A percentile compares a stretch with the other conserved stretches of the same genome.
These are phyloP conservation scores for Mercenaria mercenaria DNA, from an alignment of 1,140 invertebrate genomes.

Conservation along the genomic window DNA sequence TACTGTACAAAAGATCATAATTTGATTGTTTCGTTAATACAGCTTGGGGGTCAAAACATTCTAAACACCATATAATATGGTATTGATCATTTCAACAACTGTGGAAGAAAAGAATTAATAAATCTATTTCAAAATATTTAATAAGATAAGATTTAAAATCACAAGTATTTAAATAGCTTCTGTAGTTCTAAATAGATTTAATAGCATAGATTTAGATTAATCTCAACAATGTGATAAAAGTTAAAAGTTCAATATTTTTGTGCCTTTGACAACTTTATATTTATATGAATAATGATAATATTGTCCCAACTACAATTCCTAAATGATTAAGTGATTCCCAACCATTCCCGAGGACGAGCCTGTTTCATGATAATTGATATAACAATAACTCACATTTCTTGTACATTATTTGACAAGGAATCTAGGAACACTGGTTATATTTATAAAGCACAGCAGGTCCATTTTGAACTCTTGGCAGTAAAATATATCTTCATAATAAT, in stretches of 20 bases:
- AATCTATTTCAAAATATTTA: background rate
- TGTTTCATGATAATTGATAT: no score
- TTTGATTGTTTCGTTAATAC: background rate
- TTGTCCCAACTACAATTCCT: no score
- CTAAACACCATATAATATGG: background rate
- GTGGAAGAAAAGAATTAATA: background rate
- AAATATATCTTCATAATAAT: no score
- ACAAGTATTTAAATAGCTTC: background rate
- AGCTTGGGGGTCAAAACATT: background rate
- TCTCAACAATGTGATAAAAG: background rate
- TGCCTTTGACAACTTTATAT: background rate
- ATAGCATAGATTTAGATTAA: background rate
- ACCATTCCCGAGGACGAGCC: no score
- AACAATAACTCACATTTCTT: no score
- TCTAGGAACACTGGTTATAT: no score
- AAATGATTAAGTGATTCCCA: no score
- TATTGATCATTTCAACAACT: background rate
- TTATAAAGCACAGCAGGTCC: no score
- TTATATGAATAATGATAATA: no score
- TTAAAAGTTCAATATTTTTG: background rate
- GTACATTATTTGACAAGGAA: no score
- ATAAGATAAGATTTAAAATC: background rate
- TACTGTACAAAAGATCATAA: background rate
- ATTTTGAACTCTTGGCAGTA: no score
- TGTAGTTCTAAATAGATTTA: background rate